Base-by-base conservation (phyloP, 2,113 vertebrate species). In the Sylvietta virens region DNA sequence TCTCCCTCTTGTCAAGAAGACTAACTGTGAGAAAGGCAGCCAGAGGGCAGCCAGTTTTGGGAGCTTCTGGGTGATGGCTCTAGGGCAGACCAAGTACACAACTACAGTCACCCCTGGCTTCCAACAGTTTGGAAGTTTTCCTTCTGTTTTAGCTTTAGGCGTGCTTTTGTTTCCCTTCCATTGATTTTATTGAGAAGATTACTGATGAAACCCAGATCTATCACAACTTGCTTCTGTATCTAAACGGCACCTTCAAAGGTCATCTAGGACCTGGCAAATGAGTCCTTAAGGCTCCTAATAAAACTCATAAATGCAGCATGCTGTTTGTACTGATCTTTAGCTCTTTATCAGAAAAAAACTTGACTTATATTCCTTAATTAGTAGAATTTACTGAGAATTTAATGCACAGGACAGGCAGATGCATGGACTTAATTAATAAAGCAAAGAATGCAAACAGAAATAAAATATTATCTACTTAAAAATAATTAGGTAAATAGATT, bases 391-490 rank as follows among this genome's bases (percentile, higher is more conserved):
- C 22, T 7, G 42, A 78, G 57, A 84, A 70, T 91, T 81, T 91
- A 86, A 81, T 51, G 42, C 35, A 53, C 4, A 44, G 31, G 65
- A 86, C 35, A 88, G 44, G 35, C 21, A 92, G 61, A 90, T 74
- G 17, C 60, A 88, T 66, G 44, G 51, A 76, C 65, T 88, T 70
- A 67, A 86, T 90, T 88, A 92, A 83, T 74, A 85, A 81, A 66
- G 45, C 40, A 93, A 90, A 85, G 31, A 81, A 90, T 50, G 37
- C 26, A 80, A 81, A 65, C 28, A 82, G 27, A 91, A 84, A 76
- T 76, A 89, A 97, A 85, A 60, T 48, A 94, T 45, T 88, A 94
- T 13, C 71, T 88, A 69, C n/a, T 69, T 61, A 54, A 85, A 91
- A 93, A 95, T 76, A 94, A 88, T 56, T 54, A 82, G 28, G 37